Conservation (phyloP, 2,888 invertebrate species). For the Euzophera pinguis region DNA sequence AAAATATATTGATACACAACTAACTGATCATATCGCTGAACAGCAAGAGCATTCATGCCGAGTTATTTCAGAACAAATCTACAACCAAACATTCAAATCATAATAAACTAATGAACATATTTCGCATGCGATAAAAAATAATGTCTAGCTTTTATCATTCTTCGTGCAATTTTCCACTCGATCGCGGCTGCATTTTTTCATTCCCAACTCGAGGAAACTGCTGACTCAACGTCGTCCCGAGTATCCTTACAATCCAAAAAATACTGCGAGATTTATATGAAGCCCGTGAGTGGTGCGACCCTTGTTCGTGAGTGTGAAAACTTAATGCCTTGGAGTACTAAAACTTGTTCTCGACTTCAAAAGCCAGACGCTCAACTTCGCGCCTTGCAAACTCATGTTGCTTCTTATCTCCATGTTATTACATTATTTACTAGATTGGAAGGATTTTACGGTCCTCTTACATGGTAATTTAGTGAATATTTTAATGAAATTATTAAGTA, state of each 20-base stretch:
- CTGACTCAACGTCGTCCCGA: conserved; percentile 16
- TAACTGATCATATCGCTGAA: no score
- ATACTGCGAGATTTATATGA: conserved; percentile 35
- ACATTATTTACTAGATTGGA: not conserved
- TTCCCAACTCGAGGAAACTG: not conserved
- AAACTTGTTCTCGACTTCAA: conserved; percentile 45
- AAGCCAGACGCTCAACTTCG: conserved; percentile 13
- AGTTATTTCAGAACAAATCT: no score
- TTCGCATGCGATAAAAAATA: no score
- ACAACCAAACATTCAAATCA: no score
- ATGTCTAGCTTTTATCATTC: not conserved
- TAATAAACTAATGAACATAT: no score
- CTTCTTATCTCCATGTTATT: not conserved
- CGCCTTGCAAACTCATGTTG: conserved; percentile 2
- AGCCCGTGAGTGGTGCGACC: conserved; percentile 28
- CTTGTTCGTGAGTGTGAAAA: conserved; percentile 45
- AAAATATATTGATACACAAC: no score
- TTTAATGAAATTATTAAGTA: no score
- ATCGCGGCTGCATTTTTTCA: conserved; percentile 3
- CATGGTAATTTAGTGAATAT: not conserved
- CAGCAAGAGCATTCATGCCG: no score
- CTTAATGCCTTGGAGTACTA: conserved; percentile 54
- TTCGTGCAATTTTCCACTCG: not conserved
- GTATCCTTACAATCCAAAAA: conserved; percentile 20
- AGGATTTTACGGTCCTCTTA: not conserved